Base-by-base conservation (phyloP, 2,888 invertebrate species). In the Lumbricus terrestris region DNA sequence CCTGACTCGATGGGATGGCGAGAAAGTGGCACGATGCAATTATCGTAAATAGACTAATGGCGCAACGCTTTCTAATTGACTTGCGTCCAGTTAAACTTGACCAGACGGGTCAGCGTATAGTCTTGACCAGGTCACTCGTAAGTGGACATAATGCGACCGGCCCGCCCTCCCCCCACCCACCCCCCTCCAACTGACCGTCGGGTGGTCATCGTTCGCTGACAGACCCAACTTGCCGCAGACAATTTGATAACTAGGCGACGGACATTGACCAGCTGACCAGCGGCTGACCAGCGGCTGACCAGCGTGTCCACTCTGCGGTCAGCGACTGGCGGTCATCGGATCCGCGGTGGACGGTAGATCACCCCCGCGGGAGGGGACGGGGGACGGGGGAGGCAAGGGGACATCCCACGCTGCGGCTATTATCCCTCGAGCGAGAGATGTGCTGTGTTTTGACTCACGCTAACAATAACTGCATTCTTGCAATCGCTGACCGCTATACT, bases 211-310 rank as follows among this genome's bases (percentile, higher is more conserved):
- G 35, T 34, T 85, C 85, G 85, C 85, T 85, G 85, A 85, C 85
- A 85, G 85, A 5, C 35, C 34, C 85, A 37, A 35, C 85, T 85
- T 85, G 85, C 85, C 85, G 34, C 85, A 37, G 85, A 85, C 85
- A 85, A 85, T 85, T 85, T 85, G 85, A 85, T 85, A 85, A 85
- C 85, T 85, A 85, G 85, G n/a, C 85, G 85, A 85, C 85, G 85
- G 85, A 85, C 37, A 37, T 35, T 85, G 37, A 34, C 85, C 85
- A 85, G 85, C 34, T 85, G 85, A 37, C 85, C 85, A n/a, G n/a
- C n/a, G n/a, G n/a, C n/a, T n/a, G n/a, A n/a, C n/a, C 13, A 29
- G 34, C n/a, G n/a, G n/a, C n/a, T n/a, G n/a, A n/a, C n/a, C 13
- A 29, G 34, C n/a, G n/a, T 85, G 85, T 85, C 35, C 37, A 34